A percentile compares a stretch with the other conserved stretches of the same genome.
Conservation (phyloP, 2,888 invertebrate genomes). For the Campoplex nolae region DNA sequence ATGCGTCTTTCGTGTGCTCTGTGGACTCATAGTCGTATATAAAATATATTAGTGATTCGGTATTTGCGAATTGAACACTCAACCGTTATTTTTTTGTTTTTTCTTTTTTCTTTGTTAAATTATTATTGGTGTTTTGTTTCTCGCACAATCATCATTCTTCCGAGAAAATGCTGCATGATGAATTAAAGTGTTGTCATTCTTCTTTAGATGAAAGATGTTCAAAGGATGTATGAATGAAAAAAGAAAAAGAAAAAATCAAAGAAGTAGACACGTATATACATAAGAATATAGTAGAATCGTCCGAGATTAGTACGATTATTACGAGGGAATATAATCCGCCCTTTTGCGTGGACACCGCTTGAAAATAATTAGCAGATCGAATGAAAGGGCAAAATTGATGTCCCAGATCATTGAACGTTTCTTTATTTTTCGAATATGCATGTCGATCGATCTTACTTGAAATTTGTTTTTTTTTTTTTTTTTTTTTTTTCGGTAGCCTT, state of each 20-base stretch:
- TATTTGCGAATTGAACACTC: constrained; percentile 54
- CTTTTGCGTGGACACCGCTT: constrained; percentile 36
- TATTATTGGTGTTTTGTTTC: constrained; percentile 62
- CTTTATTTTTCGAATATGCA: background rate
- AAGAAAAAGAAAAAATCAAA: background rate
- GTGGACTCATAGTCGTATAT: constrained; percentile 62
- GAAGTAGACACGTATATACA: constrained; percentile 11
- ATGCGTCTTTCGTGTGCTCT: constrained; percentile 55
- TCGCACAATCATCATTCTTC: constrained; percentile 43
- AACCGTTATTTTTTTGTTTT: constrained; percentile 28
- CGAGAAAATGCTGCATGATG: constrained; percentile 29
- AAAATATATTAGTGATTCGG: constrained; percentile 66
- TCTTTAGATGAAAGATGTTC: constrained; percentile 14
- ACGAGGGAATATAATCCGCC: constrained; percentile 12
- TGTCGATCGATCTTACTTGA: background rate
- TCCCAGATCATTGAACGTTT: constrained; percentile 17
- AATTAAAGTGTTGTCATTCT: constrained; percentile 11
- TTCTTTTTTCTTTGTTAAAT: constrained; percentile 37
- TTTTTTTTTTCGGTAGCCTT: background rate
- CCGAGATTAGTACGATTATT: background rate
- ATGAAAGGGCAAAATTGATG: constrained; percentile 17
- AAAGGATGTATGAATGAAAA: constrained; percentile 32
- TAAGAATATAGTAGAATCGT: constrained; percentile 11
- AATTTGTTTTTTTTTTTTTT: constrained; percentile 6
- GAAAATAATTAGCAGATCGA: constrained; percentile 44